phyloP scores from a whole-genome alignment of 2,113 vertebrate species.

The Menidia beryllina region DNA sequence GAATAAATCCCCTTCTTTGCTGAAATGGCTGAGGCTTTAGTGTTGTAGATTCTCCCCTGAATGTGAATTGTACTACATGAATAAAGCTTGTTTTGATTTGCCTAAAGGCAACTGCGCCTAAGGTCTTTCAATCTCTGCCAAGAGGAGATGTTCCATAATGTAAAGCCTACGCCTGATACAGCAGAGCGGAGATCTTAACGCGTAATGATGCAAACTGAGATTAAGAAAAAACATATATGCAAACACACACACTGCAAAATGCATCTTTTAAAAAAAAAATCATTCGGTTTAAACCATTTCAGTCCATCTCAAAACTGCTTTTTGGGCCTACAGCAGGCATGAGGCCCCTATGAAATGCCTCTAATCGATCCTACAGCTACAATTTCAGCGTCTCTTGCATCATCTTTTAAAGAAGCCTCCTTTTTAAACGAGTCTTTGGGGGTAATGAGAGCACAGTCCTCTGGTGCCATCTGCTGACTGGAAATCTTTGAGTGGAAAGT shows the following conservation, averaged over 20 bases:
- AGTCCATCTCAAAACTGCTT: neutral
- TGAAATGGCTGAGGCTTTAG: constrained; percentile 1
- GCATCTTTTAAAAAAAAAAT: too few species aligned
- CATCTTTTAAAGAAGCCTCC: constrained; percentile 19
- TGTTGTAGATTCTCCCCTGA: constrained; percentile 5
- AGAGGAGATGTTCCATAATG: neutral
- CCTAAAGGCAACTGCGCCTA: constrained; percentile 1
- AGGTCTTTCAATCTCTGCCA: constrained; percentile 5
- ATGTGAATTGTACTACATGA: constrained; percentile 2
- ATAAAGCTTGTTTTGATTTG: neutral
- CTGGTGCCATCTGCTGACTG: constrained; percentile 49
- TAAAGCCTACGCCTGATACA: neutral
- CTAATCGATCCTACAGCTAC: constrained; percentile 15
- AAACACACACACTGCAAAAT: neutral
- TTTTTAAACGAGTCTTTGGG: neutral
- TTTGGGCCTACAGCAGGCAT: neutral
- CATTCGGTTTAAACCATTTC: neutral
- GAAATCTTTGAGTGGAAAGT: accelerated
- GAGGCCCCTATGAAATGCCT: constrained; percentile 18
- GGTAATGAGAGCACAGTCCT: neutral
- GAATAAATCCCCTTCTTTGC: constrained; percentile 15
- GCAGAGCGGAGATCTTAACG: neutral
- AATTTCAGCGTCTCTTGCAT: constrained; percentile 40
- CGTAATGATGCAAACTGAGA: constrained; percentile 3
- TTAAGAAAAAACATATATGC: neutral